Evolutionary conservation across 1,140 invertebrate species (phyloP).

Genomic region (Ceratosolen solmsi): DNA sequence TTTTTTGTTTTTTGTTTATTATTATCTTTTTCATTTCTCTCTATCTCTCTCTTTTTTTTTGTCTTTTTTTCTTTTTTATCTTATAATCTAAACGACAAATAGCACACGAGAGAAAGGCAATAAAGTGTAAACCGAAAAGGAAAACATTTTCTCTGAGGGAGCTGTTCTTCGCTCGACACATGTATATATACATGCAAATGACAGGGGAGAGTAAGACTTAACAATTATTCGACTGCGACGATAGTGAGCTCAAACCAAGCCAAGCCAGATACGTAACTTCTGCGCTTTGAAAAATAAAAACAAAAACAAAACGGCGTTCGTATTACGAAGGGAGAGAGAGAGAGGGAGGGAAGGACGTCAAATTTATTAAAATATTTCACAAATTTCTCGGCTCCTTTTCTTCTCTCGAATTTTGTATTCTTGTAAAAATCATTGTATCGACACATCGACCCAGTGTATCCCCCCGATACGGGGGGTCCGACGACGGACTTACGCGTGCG

Average conservation of each 20-base stretch:
- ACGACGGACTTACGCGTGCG: not conserved
- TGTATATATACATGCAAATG: not conserved
- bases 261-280: not conserved
- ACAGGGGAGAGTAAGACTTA: not conserved
- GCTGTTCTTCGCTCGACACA: not conserved
- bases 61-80: too few species aligned
- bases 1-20: too few species aligned
- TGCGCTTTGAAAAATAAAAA: slow-evolving; percentile 25
- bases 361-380: not conserved
- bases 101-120: not conserved
- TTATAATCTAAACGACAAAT: not conserved
- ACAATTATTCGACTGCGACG: slow-evolving; percentile 25
- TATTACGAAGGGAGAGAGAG: not conserved
- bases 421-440: slow-evolving; percentile 4
- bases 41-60: too few species aligned
- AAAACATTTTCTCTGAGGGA: slow-evolving; percentile 16
- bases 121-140: not conserved
- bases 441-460: not conserved
- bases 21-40: too few species aligned
- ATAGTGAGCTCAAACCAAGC: slow-evolving; percentile 10
- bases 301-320: not conserved
- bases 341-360: not conserved
- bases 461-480: too few species aligned
- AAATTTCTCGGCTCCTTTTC: too few species aligned
- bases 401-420: too few species aligned